Evolutionary conservation across 2,888 invertebrate genomes (phyloP).

Genomic region (Serrognathus titanus): DNA sequence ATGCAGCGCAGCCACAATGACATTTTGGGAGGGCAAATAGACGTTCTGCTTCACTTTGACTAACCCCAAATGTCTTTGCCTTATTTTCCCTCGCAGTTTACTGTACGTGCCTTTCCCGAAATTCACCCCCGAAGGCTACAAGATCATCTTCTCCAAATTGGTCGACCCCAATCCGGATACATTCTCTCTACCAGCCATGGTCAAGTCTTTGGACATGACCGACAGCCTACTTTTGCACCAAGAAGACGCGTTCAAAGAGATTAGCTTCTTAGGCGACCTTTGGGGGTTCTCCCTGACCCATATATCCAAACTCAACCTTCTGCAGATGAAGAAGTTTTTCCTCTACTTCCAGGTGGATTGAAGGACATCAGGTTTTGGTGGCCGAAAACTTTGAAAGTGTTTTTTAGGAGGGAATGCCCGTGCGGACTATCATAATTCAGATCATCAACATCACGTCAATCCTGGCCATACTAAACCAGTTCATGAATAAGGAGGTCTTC

Average conservation of each 20-base stretch:
- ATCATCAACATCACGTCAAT: slow-evolving; percentile 65
- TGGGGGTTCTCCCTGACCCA: slow-evolving; percentile 60
- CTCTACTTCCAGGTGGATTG: slow-evolving; percentile 58
- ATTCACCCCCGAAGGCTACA: slow-evolving; percentile 34
- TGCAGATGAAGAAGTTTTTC: slow-evolving; percentile 63
- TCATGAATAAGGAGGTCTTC: slow-evolving; percentile 64
- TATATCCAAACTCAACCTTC: slow-evolving; percentile 57
- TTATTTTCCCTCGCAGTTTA: background rate
- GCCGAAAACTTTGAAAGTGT: background rate
- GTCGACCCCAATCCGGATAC: slow-evolving; percentile 58
- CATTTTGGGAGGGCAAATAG: slow-evolving; percentile 8
- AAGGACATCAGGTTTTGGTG: too few relatives aligned
- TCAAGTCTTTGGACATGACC: slow-evolving; percentile 57
- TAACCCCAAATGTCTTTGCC: too few relatives aligned
- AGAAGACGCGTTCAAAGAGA: slow-evolving; percentile 55
- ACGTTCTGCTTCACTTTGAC: too few relatives aligned
- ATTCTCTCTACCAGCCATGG: slow-evolving; percentile 54
- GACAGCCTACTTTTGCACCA: slow-evolving; percentile 58
- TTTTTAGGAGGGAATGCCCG: slow-evolving; percentile 63
- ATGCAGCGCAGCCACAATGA: slow-evolving; percentile 5
- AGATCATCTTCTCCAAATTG: slow-evolving; percentile 34
- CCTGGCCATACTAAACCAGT: slow-evolving; percentile 64
- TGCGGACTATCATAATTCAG: slow-evolving; percentile 63
- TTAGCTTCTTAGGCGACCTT: slow-evolving; percentile 62
- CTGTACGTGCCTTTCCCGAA: slow-evolving; percentile 18